phyloP scores from a whole-genome alignment of 2,888 invertebrate species.

The Caenorhabditis macrosperma region DNA sequence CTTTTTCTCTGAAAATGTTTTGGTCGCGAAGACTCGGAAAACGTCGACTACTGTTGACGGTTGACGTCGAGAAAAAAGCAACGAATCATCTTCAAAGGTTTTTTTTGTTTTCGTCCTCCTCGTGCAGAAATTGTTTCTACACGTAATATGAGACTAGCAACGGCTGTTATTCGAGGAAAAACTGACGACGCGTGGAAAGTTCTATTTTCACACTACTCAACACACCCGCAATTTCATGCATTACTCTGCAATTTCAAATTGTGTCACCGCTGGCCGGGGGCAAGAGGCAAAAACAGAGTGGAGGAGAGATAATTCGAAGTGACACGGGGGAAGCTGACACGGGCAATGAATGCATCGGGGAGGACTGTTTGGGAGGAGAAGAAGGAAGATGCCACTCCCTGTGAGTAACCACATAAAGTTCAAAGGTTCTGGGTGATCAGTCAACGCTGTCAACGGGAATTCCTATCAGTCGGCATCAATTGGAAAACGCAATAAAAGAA shows the following conservation, averaged over 20 bases:
- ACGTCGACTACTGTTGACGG: not conserved
- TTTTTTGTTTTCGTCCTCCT: slow-evolving; percentile 17
- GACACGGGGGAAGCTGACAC: slow-evolving; percentile 38
- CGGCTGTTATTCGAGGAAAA: slow-evolving; percentile 56
- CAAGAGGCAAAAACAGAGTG: slow-evolving; percentile 10
- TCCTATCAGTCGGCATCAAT: too few species aligned
- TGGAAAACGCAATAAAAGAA: not conserved
- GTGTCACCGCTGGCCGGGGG: slow-evolving; percentile 6
- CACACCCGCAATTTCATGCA: slow-evolving; percentile 24
- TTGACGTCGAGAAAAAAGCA: slow-evolving; percentile 8
- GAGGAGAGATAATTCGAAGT: slow-evolving; percentile 39
- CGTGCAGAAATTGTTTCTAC: slow-evolving; percentile 51
- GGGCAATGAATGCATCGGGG: not conserved
- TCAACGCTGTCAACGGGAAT: not conserved
- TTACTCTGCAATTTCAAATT: slow-evolving; percentile 5
- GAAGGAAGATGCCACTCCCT: slow-evolving; percentile 34
- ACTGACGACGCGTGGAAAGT: slow-evolving; percentile 12
- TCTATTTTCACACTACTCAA: slow-evolving; percentile 34
- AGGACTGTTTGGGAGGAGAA: not conserved
- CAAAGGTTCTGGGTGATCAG: not conserved
- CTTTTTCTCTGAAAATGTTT: slow-evolving; percentile 24
- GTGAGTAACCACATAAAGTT: slow-evolving; percentile 25
- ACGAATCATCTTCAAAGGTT: slow-evolving; percentile 37
- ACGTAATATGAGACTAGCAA: slow-evolving; percentile 52
- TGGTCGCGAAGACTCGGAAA: not conserved